A percentile compares a stretch with the other conserved stretches of the same genome.
Conservation (phyloP, 1,140 invertebrate genomes). For the Sycophaga agraensis region DNA sequence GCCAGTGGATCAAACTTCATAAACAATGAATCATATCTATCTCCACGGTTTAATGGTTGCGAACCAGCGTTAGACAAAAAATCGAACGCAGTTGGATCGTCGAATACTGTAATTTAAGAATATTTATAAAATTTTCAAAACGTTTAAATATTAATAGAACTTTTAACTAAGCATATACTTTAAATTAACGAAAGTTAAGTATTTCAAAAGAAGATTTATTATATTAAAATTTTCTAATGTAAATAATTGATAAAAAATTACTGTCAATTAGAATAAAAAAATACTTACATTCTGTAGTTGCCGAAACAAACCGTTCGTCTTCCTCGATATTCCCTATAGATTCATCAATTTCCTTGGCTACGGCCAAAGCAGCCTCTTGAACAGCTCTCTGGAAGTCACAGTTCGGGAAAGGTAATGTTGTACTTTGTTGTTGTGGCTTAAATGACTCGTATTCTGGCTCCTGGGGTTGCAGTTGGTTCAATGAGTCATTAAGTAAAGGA, state of each 20-base stretch:
- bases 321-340: slow-evolving; percentile 38
- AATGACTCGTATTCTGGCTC: slow-evolving; percentile 40
- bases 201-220: no score
- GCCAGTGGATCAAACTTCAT: slow-evolving; percentile 65
- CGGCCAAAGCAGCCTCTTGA: slow-evolving; percentile 36
- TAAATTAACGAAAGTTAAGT: no score
- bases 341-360: slow-evolving; percentile 44
- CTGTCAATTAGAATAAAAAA: background rate
- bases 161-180: background rate
- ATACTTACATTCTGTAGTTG: slow-evolving; percentile 41
- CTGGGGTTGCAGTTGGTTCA: background rate
- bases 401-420: slow-evolving; percentile 28
- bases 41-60: slow-evolving; percentile 41
- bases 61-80: slow-evolving; percentile 43
- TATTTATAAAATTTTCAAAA: background rate
- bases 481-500: background rate
- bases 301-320: slow-evolving; percentile 37
- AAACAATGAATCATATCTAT: slow-evolving; percentile 61
- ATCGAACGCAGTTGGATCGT: slow-evolving; percentile 49
- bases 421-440: slow-evolving; percentile 45
- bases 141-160: background rate
- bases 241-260: background rate
- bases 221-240: background rate
- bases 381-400: slow-evolving; percentile 26
- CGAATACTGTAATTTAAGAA: slow-evolving; percentile 43